A percentile compares a stretch with the other conserved stretches of the same genome.
Conservation (phyloP, 2,113 vertebrate species). For the Hepsetus odoe region DNA sequence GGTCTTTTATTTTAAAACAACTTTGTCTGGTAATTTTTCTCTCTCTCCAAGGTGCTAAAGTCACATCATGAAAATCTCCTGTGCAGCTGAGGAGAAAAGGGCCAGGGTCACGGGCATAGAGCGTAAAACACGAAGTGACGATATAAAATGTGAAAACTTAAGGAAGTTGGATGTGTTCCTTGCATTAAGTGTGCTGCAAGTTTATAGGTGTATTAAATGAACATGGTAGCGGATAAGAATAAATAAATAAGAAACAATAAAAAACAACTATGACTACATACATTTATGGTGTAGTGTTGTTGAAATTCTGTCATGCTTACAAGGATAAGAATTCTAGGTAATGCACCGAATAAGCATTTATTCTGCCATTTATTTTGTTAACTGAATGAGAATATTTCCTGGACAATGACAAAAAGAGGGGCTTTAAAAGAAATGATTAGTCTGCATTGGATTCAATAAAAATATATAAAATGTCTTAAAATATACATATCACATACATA, state of each 20-base stretch:
- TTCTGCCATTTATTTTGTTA: background rate
- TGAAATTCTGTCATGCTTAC: background rate
- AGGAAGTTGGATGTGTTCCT: conserved; percentile 21
- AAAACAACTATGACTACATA: background rate
- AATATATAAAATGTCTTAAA: background rate
- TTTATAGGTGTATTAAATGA: conserved; percentile 47
- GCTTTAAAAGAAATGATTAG: background rate
- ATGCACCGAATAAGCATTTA: background rate
- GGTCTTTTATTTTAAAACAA: conserved; percentile 34
- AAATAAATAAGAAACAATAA: conserved; percentile 36
- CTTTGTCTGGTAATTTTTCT: conserved; percentile 45
- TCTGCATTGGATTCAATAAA: background rate
- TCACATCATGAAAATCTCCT: conserved; percentile 69
- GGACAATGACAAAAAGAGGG: conserved; percentile 1
- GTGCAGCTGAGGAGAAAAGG: conserved; percentile 71
- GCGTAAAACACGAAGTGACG: conserved; percentile 61
- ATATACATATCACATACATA: conserved; percentile 3
- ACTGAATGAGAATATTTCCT: background rate
- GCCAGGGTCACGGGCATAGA: conserved; percentile 54
- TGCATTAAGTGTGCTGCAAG: conserved; percentile 32
- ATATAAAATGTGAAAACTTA: conserved; percentile 54
- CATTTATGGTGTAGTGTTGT: conserved; percentile 4
- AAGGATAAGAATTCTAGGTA: background rate
- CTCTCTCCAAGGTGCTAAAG: conserved; percentile 73
- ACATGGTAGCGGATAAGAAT: conserved; percentile 50